A percentile compares a stretch with the other conserved stretches of the same genome.
Evolutionary conservation across 2,888 invertebrate species (phyloP).

Genomic region (Drymonia ruficornis): DNA sequence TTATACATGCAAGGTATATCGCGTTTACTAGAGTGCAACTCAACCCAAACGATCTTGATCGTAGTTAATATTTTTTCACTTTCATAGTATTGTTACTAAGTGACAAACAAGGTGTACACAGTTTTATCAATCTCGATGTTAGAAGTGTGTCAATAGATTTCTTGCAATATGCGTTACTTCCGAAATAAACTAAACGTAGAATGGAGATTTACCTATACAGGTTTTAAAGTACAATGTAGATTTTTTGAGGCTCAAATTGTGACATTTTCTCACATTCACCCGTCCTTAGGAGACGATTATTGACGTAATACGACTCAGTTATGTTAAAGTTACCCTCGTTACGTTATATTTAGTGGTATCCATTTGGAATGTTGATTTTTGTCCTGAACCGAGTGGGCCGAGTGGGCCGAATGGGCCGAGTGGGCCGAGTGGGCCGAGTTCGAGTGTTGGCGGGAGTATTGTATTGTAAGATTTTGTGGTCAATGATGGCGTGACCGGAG

Average conservation of each 20-base stretch:
- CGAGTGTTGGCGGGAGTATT: slow-evolving; percentile 40
- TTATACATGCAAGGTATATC: slow-evolving; percentile 9
- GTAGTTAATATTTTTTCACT: slow-evolving; percentile 7
- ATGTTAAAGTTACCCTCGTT: slow-evolving; percentile 77
- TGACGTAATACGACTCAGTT: slow-evolving; percentile 50
- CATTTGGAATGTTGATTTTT: slow-evolving; percentile 54
- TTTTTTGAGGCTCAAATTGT: slow-evolving; percentile 68
- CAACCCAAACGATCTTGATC: slow-evolving; percentile 48
- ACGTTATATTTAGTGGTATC: slow-evolving; percentile 61
- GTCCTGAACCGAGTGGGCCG: slow-evolving; percentile 48
- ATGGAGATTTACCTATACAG: slow-evolving; percentile 48
- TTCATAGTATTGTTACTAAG: slow-evolving; percentile 1
- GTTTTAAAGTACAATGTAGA: slow-evolving; percentile 75
- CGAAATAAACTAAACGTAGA: slow-evolving; percentile 29
- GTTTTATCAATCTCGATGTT: slow-evolving; percentile 68
- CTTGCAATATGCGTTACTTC: slow-evolving; percentile 49
- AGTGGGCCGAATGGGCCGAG: no score
- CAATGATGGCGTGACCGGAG: slow-evolving; percentile 37
- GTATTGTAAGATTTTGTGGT: slow-evolving; percentile 32
- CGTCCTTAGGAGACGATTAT: slow-evolving; percentile 47
- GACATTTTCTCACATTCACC: slow-evolving; percentile 49
- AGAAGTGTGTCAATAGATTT: slow-evolving; percentile 61
- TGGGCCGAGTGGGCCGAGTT: slow-evolving; percentile 28
- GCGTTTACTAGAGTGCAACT: slow-evolving; percentile 44
- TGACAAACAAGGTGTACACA: slow-evolving; percentile 40